Evolutionary conservation across 1,140 invertebrate species (phyloP), one percentile per base, ranked within the genome.

Genomic region (Gonioctena quinquepunctata): DNA sequence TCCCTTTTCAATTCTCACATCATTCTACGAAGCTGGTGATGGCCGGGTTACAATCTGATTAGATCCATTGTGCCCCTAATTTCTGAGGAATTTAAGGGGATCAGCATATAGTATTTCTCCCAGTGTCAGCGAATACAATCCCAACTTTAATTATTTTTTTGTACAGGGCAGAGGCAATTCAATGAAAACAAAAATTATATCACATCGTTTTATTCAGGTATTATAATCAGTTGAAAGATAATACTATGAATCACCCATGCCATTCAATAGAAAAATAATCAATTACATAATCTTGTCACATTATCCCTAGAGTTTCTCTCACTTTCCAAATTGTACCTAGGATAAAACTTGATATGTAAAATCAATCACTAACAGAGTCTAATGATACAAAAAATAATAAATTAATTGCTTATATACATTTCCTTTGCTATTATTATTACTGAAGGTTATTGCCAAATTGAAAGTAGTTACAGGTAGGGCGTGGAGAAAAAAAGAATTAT

Each of bases 271-370:
- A 42, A 42, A 42, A 42, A 42, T 42, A 42, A 42, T 42, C 33
- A 42, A 42, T n/a, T 42, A 42, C 8, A 42, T 11, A 42, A 13
- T 42, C 33, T 42, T 4, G 33, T 42, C 33, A 42, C 33, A 42
- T 42, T 42, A 42, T n/a, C 16, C 33, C 33, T 42, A 42, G 16
- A 42, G 16, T 1, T 42, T 25, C 21, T 57, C 19, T 57, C 54
- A 57, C 54, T 57, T 57, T 25, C 22, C 23, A 57, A 19, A 57
- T 21, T 57, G 21, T 57, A 23, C 23, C 54, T 25, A 23, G n/a
- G 19, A 19, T 57, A 57, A 57, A 57, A 54, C 1, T 57, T 57
- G 54, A 57, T 57, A 57, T 57, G 54, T 57, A 21, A 54, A 54
- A 54, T 54, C 54, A 57, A 57, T 57, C 54, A 57, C 54, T 11